phyloP scores from a whole-genome alignment of 2,797 vertebrate species.

The Mionectes olivaceus region DNA sequence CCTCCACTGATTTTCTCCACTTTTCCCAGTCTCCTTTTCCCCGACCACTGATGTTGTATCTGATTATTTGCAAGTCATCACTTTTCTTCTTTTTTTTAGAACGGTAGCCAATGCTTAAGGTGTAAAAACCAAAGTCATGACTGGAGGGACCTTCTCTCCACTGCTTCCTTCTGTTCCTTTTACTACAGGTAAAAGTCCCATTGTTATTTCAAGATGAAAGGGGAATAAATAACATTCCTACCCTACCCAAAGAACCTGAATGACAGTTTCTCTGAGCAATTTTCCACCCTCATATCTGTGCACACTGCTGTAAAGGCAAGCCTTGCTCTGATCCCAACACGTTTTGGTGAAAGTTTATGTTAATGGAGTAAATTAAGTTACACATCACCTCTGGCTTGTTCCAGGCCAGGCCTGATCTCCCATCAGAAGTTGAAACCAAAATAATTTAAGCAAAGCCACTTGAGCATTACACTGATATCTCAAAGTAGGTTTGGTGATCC shows the following conservation, averaged over 20 bases:
- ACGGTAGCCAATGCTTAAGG: background rate
- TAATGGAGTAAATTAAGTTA: background rate
- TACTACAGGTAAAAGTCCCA: background rate
- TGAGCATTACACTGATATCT: background rate
- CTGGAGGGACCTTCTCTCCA: background rate
- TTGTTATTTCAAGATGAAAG: background rate
- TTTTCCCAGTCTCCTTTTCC: rapidly evolving
- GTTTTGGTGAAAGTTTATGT: background rate
- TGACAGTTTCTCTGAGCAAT: background rate
- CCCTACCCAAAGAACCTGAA: background rate
- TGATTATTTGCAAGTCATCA: background rate
- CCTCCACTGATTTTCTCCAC: background rate
- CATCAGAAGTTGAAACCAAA: background rate
- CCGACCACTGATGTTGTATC: background rate
- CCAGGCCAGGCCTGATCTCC: background rate
- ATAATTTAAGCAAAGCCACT: background rate
- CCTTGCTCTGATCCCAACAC: background rate
- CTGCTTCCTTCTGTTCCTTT: background rate
- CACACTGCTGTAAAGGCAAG: background rate
- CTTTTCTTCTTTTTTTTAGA: background rate
- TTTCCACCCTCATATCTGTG: background rate
- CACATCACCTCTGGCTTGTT: background rate
- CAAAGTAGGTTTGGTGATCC: background rate
- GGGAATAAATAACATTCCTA: background rate
- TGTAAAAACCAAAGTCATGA: background rate